Base-by-base conservation (phyloP, 2,888 invertebrate species). In the Drosophila dives region DNA sequence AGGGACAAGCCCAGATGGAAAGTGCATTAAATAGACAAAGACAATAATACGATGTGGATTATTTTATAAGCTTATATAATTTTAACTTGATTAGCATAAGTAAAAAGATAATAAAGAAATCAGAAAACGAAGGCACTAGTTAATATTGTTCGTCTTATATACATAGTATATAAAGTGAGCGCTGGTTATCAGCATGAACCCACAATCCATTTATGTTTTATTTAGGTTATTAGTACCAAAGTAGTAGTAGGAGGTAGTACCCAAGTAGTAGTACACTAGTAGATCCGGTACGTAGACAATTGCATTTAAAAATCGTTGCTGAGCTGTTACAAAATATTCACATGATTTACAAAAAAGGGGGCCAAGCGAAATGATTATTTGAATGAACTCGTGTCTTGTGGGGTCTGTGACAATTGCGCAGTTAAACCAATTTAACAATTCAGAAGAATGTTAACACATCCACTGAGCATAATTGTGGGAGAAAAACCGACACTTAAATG, bases 281-380 rank as follows among this genome's bases (percentile, higher is more conserved):
- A 61, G 36, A 69, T 74, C 51, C 64, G 49, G 60, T 61, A 62
- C 55, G 38, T 58, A 67, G 53, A 80, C 81, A 77, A 80, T 81
- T 71, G 73, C 66, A 61, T 63, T 58, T 67, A 40, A 61, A 67
- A 81, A 72, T 68, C 62, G 64, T 63, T 58, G 56, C n/a, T 4
- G n/a, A n/a, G 34, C 58, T 69, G 55, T 64, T 59, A 56, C 66
- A 75, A 70, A 62, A 60, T 67, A 64, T 71, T 80, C 80, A 77
- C 83, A 80, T 80, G 69, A 80, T 68, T 83, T 65, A 50, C 60
- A 51, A 53, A 76, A 80, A 79, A 64, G 62, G 68, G 75, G 80
- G 80, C 54, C 65, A 72, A 54, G 32, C 56, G 70, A 70, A 63
- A 60, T 51, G 38, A 60, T 63, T 64, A 68, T 67, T 71, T 64